Base-by-base conservation (phyloP, 1,140 invertebrate genomes). In the Conus ventricosus region DNA sequence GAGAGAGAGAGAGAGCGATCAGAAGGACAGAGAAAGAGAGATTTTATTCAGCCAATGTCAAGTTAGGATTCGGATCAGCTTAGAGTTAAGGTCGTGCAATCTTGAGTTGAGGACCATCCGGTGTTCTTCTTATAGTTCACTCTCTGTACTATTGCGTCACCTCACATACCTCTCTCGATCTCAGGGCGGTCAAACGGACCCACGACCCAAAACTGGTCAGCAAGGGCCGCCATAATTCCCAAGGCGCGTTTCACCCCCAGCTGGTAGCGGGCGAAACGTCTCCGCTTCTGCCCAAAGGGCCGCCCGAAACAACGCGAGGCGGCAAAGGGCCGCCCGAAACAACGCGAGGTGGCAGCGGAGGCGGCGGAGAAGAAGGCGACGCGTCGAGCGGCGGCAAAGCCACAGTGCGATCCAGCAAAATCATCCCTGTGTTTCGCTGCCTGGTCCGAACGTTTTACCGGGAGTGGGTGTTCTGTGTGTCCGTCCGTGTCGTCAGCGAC, bases 401-500 rank as follows among this genome's bases (percentile, higher is more conserved):
- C 63, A 39, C 25, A 63, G n/a, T 51, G 4, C 15, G n/a, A n/a
- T 25, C 25, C 11, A 88, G 27, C 67, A 27, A 25, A 63, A 11
- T 27, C 63, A 71, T 55, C 23, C 39, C 81, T 39, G 86, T 85
- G 25, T 54, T 85, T 4, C 2, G 17, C 11, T 67, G 84, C 51
- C 63, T 85, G 25, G 63, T 76, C 63, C 7, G n/a, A 39, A 57
- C 84, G 63, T 85, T 85, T 17, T 71, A 85, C 84, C 10, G 3
- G n/a, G 75, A 82, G 63, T 82, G 87, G 63, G 80, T 89, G 13
- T 57, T n/a, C 80, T 57, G 27, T 63, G 27, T 55, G 27, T 15
- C n/a, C 8, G 20, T 90, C 27, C 84, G 89, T 17, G 53, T 88
- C 5, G 25, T 76, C 10, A 87, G 87, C 20, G 89, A 90, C 55